phyloP scores from a whole-genome alignment of 2,888 invertebrate genomes.

The Magallana nippona region DNA sequence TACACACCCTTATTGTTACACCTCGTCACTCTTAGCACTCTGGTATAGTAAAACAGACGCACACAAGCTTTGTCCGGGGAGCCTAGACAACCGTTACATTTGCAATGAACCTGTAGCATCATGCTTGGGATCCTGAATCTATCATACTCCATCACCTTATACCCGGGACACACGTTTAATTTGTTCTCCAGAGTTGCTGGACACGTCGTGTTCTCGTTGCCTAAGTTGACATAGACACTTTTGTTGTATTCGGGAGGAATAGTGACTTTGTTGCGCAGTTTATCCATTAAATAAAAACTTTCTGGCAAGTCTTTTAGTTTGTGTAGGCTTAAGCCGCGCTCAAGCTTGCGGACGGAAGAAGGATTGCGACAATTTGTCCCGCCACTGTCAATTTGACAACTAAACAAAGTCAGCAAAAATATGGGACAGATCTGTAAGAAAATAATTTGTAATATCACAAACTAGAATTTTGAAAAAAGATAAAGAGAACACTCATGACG shows the following conservation, averaged over 20 bases:
- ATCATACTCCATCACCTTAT: constrained; percentile 30
- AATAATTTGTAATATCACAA: neutral
- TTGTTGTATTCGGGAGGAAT: neutral
- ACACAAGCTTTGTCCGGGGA: neutral
- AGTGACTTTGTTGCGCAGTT: neutral
- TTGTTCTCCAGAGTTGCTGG: neutral
- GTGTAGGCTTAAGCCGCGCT: neutral
- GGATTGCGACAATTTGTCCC: neutral
- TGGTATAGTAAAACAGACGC: constrained; percentile 14
- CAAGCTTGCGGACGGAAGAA: neutral
- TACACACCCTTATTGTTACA: constrained; percentile 2
- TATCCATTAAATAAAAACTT: neutral
- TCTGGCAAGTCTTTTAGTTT: constrained; percentile 10
- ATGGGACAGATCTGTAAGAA: neutral
- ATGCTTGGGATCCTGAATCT: constrained; percentile 14
- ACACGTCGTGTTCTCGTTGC: neutral
- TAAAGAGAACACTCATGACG: too few species aligned
- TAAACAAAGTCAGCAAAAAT: neutral
- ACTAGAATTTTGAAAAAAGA: too few species aligned
- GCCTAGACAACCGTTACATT: neutral
- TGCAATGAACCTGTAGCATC: constrained; percentile 22
- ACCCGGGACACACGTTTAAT: constrained; percentile 19
- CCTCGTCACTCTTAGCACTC: constrained; percentile 18
- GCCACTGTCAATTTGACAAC: neutral
- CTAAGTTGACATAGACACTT: constrained; percentile 17